Conservation (phyloP, 2,113 vertebrate species). For the Syrrhaptes paradoxus region DNA sequence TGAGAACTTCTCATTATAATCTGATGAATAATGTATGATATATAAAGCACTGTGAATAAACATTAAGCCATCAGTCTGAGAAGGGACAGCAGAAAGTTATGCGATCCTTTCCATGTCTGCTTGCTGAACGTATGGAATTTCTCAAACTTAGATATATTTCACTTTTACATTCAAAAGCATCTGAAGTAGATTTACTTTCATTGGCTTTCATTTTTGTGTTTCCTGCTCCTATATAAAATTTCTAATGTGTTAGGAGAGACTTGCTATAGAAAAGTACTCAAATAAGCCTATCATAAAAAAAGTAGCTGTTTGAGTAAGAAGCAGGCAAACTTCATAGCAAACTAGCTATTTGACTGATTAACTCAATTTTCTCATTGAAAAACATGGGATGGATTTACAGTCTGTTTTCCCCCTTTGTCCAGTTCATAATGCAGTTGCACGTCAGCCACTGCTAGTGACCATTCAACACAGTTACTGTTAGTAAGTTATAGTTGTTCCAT, state of each 20-base stretch:
- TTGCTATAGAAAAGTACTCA: background rate
- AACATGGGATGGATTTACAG: background rate
- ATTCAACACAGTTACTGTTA: background rate
- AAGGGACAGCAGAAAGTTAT: background rate
- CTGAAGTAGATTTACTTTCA: background rate
- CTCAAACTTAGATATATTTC: background rate
- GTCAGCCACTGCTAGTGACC: background rate
- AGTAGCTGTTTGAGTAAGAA: background rate
- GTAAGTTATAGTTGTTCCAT: background rate
- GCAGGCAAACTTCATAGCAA: background rate
- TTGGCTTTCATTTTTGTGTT: background rate
- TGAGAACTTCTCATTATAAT: background rate
- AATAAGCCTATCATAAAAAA: background rate
- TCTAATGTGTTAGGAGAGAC: background rate
- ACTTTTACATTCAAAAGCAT: background rate
- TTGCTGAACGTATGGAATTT: background rate
- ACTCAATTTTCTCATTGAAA: background rate
- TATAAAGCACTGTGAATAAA: constrained; percentile 1
- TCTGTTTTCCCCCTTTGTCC: background rate
- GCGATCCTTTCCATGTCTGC: background rate
- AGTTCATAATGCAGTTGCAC: background rate
- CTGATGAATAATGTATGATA: constrained; percentile 6
- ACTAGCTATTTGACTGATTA: background rate
- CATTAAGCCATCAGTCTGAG: background rate
- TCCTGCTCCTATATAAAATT: background rate